These are phyloP conservation scores for Rhingia campestris DNA, from an alignment of 2,888 invertebrate genomes.

Conservation along the genomic window DNA sequence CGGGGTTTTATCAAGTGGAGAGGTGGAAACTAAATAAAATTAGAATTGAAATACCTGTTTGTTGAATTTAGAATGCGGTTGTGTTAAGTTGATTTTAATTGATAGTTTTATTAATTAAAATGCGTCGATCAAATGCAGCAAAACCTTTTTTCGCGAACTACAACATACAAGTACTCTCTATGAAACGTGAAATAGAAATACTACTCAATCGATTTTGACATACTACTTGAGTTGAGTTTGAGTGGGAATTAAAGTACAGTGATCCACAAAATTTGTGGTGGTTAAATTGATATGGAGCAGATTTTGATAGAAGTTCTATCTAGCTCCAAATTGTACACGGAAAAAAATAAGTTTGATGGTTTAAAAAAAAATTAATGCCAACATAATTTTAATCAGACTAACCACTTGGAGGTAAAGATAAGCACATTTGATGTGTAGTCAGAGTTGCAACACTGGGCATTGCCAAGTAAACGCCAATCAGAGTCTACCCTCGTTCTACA, in stretches of 20 bases:
- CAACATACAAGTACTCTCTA: not conserved
- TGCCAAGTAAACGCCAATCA: no score
- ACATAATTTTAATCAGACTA: no score
- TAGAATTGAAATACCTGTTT: conserved; percentile 19
- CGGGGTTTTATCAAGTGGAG: not conserved
- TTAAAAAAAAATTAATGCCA: no score
- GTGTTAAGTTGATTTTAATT: conserved; percentile 40
- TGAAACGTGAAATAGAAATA: not conserved
- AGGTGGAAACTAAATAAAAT: not conserved
- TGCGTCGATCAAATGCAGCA: not conserved
- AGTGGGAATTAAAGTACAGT: conserved; percentile 23
- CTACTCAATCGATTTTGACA: conserved; percentile 63
- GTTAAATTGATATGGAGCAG: conserved; percentile 13
- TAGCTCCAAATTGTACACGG: no score
- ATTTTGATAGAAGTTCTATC: no score
- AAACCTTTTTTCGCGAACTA: not conserved
- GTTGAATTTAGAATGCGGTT: conserved; percentile 13
- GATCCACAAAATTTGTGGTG: conserved; percentile 37
- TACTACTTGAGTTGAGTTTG: conserved; percentile 19
- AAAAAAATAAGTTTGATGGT: no score
- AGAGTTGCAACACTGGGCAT: no score
- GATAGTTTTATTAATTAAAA: conserved; percentile 17
- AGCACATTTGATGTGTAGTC: no score
- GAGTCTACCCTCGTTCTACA: no score
- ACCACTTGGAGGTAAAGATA: no score